A percentile compares a stretch with the other conserved stretches of the same genome.
Evolutionary conservation across 92 coral and sea anemone species (phyloP).

Genomic region (Parazoanthus darwini): DNA sequence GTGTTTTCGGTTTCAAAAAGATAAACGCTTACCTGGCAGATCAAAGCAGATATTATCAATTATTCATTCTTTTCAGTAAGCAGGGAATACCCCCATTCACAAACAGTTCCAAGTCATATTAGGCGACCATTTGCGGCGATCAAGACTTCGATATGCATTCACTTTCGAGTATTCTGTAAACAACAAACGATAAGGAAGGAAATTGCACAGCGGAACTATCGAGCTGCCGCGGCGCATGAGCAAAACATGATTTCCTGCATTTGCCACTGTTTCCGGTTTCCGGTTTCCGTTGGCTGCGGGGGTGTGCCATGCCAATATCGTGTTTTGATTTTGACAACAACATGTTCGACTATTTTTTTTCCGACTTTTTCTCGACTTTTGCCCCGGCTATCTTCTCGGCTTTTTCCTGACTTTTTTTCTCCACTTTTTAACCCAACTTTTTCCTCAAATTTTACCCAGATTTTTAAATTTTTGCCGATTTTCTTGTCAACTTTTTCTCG

Average conservation of each 20-base stretch:
- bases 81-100: conserved; percentile 44
- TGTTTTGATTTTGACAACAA: no score
- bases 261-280: no score
- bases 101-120: neutral
- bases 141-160: neutral
- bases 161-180: neutral
- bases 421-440: no score
- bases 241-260: neutral
- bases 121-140: neutral
- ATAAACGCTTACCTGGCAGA: neutral
- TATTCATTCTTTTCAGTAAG: neutral
- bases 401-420: no score
- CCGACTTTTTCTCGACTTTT: no score
- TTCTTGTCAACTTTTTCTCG: no score
- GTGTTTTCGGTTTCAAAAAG: neutral
- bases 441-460: no score
- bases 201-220: neutral
- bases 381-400: no score
- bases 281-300: no score
- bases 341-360: no score
- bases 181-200: neutral
- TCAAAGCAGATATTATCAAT: neutral
- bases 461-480: no score
- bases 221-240: conserved; percentile 23
- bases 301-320: no score